Evolutionary conservation across 1,140 invertebrate species (phyloP), one percentile per base, ranked within the genome.

Genomic region (Thaumetopoea pityocampa): DNA sequence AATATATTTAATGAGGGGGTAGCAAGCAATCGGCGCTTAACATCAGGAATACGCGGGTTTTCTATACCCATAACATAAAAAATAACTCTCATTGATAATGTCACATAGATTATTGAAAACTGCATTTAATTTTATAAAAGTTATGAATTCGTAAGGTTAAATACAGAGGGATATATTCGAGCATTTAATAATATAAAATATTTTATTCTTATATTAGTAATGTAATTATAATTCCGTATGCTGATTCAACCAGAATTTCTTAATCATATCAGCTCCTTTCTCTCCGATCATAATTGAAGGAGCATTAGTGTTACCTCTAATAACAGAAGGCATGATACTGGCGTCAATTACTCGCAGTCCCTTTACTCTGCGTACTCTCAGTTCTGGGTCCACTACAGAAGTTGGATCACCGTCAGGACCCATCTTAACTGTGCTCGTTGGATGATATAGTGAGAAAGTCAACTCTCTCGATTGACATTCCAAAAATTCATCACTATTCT

Each of bases 271-370:
- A 4, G 90, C 87, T 1, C 87, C 92, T 65, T 93, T 94, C 65
- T 94, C 93, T 1, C 87, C 93, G 20, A 95, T 92, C 89, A 92
- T 93, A 26, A 94, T 91, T 0, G 88, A 89, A 0, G 93, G 88
- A 1, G 92, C 93, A 63, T 94, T 93, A 0, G 92, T 94, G 49
- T 94, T 94, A 3, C 90, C 93, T 6, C 88, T 88, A 0, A 91
- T 85, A 28, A 94, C 89, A 4, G 80, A 85, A 0, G 94, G 94
- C 91, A 95, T 94, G n/a, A 95, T 89, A 47, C 92, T 93, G 9
- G 92, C 93, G 81, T 96, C 93, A 1, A 91, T 88, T 0, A 96
- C 92, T 49, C 93, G 86, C n/a, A 95, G 53, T 11, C 89, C 88
- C 7, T 71, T 65, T 1, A 93, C 78, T 0, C 92, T 91, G 57